A percentile compares a stretch with the other conserved stretches of the same genome.
Evolutionary conservation across 2,888 invertebrate species (phyloP).

Genomic region (Volucella inflata): DNA sequence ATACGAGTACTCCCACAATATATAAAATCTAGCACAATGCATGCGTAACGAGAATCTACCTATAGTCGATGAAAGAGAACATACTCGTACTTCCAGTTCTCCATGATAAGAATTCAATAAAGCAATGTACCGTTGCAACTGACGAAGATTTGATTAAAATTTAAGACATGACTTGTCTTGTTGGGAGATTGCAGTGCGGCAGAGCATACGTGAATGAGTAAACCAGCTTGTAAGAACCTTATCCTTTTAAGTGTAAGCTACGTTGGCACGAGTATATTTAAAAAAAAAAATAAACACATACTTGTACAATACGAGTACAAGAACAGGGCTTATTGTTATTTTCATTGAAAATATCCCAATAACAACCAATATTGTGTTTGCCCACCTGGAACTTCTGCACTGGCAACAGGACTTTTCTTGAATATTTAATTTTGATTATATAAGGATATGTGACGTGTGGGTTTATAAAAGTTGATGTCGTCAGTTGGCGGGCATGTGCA

Average conservation of each 20-base stretch:
- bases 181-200: slow-evolving; percentile 6
- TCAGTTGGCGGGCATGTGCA: neutral
- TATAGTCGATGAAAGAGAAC: neutral
- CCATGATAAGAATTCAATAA: neutral
- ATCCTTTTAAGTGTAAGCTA: slow-evolving; percentile 3
- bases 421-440: slow-evolving; percentile 41
- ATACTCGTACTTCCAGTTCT: neutral
- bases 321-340: slow-evolving; percentile 28
- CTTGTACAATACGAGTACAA: too few species aligned
- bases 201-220: slow-evolving; percentile 42
- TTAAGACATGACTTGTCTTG: slow-evolving; percentile 15
- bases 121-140: neutral
- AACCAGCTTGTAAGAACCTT: slow-evolving; percentile 22
- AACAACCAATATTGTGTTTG: neutral
- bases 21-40: too few species aligned
- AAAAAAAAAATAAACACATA: too few species aligned
- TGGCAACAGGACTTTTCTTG: slow-evolving; percentile 19
- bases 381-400: neutral
- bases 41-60: neutral
- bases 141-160: slow-evolving; percentile 33
- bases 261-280: neutral
- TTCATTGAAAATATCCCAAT: slow-evolving; percentile 26
- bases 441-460: slow-evolving; percentile 6
- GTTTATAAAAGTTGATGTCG: slow-evolving; percentile 3
- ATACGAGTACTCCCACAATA: too few species aligned